phyloP scores from a whole-genome alignment of 2,113 vertebrate species.

The Potamarius usumacintae region DNA sequence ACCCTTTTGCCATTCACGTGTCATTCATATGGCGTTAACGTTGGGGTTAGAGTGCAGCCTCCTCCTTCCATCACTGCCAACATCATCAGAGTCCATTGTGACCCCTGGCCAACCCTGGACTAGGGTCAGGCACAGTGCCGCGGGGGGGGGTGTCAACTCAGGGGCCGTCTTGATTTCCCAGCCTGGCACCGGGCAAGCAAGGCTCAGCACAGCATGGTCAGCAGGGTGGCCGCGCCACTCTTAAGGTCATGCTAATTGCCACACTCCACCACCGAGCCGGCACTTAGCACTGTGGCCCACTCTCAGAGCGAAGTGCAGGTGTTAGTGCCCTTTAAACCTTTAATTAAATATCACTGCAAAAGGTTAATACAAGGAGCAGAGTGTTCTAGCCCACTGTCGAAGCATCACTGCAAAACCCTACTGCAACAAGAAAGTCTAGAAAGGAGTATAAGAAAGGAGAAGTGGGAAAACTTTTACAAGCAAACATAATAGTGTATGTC shows the following conservation, averaged over 20 bases:
- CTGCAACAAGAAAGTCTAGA: background rate
- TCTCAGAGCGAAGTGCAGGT: slow-evolving; percentile 64
- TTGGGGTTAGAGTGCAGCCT: slow-evolving; percentile 45
- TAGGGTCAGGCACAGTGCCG: slow-evolving; percentile 59
- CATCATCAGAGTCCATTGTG: slow-evolving; percentile 49
- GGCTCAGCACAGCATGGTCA: slow-evolving; percentile 65
- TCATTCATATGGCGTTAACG: slow-evolving; percentile 57
- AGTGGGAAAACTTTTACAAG: background rate
- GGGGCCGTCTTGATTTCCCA: slow-evolving; percentile 59
- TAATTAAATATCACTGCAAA: slow-evolving; percentile 79
- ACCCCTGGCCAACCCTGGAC: slow-evolving; percentile 63
- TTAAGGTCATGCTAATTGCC: slow-evolving; percentile 80
- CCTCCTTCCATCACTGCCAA: background rate
- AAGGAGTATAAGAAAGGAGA: background rate
- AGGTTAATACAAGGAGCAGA: slow-evolving; percentile 72
- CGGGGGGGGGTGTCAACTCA: slow-evolving; percentile 27
- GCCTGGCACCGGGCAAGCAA: slow-evolving; percentile 60
- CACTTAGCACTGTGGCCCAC: slow-evolving; percentile 59
- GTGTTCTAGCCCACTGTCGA: slow-evolving; percentile 59
- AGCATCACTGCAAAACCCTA: slow-evolving; percentile 58
- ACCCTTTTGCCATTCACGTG: background rate
- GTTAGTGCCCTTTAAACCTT: slow-evolving; percentile 69
- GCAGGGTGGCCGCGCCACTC: slow-evolving; percentile 53
- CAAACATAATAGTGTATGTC: background rate
- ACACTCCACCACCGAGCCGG: slow-evolving; percentile 60